phyloP scores from a whole-genome alignment of 2,888 invertebrate species.

The Tillus elongatus region DNA sequence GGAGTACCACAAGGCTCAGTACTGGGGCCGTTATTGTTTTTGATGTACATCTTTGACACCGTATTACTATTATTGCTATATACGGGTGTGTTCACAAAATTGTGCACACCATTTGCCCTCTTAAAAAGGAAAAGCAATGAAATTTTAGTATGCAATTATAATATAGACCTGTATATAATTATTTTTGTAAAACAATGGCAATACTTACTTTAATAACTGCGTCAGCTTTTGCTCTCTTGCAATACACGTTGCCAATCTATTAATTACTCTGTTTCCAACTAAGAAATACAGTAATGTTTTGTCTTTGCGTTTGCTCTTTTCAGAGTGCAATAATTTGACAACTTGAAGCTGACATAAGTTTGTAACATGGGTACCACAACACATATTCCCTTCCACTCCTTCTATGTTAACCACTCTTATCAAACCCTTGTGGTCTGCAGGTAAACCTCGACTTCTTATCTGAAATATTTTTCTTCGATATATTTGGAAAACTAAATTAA shows the following conservation, averaged over 20 bases:
- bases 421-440: slow-evolving; percentile 68
- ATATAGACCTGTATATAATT: too few relatives aligned
- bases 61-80: too few relatives aligned
- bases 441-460: slow-evolving; percentile 56
- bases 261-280: slow-evolving; percentile 60
- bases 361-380: slow-evolving; percentile 80
- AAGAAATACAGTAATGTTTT: slow-evolving; percentile 59
- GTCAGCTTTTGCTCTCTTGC: slow-evolving; percentile 61
- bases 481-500: too few relatives aligned
- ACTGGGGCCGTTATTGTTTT: too few relatives aligned
- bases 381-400: slow-evolving; percentile 70
- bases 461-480: slow-evolving; percentile 3
- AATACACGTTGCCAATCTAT: slow-evolving; percentile 51
- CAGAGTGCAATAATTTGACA: slow-evolving; percentile 57
- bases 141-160: too few relatives aligned
- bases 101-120: too few relatives aligned
- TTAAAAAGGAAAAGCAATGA: too few relatives aligned
- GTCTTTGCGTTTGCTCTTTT: slow-evolving; percentile 63
- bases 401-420: slow-evolving; percentile 70
- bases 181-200: too few relatives aligned
- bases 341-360: slow-evolving; percentile 62
- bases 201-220: slow-evolving; percentile 60
- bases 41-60: too few relatives aligned
- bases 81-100: too few relatives aligned
- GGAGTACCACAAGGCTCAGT: too few relatives aligned